Base-by-base conservation (phyloP, 2,888 invertebrate genomes). In the Trichogramma dendrolimi region DNA sequence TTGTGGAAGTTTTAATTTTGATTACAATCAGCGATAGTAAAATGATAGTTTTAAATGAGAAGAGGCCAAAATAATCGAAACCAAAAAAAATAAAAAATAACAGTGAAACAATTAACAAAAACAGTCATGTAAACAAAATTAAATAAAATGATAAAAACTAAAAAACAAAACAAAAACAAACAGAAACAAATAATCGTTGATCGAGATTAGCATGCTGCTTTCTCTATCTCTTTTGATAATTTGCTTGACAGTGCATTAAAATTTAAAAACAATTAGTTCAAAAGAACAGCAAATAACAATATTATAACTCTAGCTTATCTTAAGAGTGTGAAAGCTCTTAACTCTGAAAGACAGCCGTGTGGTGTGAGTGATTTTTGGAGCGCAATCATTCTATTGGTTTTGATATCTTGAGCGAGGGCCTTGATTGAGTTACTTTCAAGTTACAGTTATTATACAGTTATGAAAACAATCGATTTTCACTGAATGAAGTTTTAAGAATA, bases 201-300 rank as follows among this genome's bases (percentile, higher is more conserved):
- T 52, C 38, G 11, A 27, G 40, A 48, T n/a, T 14, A 14, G 8
- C 48, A 48, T 14, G 27, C 8, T 48, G 11, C 27, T 48, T 14
- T 14, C 27, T 48, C 27, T n/a, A 1, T n/a, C 27, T 5, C 4
- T 11, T 5, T 42, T 58, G 46, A 49, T 8, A 39, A n/a, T 43
- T 51, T 7, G 40, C 58, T 43, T 6, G 63, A 66, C 66, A 66
- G 63, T 47, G 61, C 63, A 44, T 59, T 5, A 39, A 27, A 55
- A 57, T 4, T 58, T 14, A 51, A 61, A 51, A 48, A 52, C 50
- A n/a, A 60, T 38, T 44, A 61, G 58, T 63, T 61, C 66, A 60
- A 66, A 66, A 66, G 66, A 66, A 66, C 63, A 61, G 63, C 59
- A 56, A 11, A 6, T 14, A 52, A 51, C 56, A 11, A 50, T 61